A percentile compares a stretch with the other conserved stretches of the same genome.
These are phyloP conservation scores for Druon quercuslanigerum DNA, from an alignment of 1,140 invertebrate genomes.

Conservation along the genomic window DNA sequence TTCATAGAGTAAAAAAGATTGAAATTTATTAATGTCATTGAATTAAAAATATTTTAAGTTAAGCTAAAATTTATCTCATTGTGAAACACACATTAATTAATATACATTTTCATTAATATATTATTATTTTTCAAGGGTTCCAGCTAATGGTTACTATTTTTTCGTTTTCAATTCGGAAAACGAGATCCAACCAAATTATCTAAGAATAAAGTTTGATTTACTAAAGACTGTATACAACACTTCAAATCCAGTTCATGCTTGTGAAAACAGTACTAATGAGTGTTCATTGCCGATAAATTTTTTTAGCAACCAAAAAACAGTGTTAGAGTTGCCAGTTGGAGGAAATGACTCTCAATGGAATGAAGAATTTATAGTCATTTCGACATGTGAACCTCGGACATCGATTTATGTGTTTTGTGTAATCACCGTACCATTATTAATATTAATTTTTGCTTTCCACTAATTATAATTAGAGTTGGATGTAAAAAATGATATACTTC, in stretches of 20 bases:
- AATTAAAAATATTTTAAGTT: too few relatives aligned
- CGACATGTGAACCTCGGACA: slow-evolving; percentile 84
- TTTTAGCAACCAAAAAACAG: slow-evolving; percentile 81
- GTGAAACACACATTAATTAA: too few relatives aligned
- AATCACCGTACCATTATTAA: slow-evolving; percentile 82
- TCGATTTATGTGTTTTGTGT: slow-evolving; percentile 82
- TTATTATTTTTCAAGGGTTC: slow-evolving; percentile 74
- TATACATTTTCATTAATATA: slow-evolving; percentile 13
- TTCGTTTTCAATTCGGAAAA: slow-evolving; percentile 90
- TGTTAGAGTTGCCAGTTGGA: slow-evolving; percentile 79
- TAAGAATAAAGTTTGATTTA: slow-evolving; percentile 81
- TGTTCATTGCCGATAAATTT: slow-evolving; percentile 82
- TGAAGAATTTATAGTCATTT: slow-evolving; percentile 83
- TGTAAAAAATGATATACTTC: too few relatives aligned
- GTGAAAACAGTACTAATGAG: slow-evolving; percentile 78
- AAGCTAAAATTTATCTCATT: too few relatives aligned
- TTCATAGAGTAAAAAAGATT: too few relatives aligned
- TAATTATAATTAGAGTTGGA: too few relatives aligned
- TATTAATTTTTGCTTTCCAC: slow-evolving; percentile 85
- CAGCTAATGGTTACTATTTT: slow-evolving; percentile 86
- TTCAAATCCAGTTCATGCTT: slow-evolving; percentile 76
- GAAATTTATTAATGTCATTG: too few relatives aligned
- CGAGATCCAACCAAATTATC: slow-evolving; percentile 83
- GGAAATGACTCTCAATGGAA: slow-evolving; percentile 83
- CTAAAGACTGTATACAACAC: slow-evolving; percentile 83